Evolutionary conservation across 2,888 invertebrate genomes (phyloP).

Genomic region (Aelia acuminata): DNA sequence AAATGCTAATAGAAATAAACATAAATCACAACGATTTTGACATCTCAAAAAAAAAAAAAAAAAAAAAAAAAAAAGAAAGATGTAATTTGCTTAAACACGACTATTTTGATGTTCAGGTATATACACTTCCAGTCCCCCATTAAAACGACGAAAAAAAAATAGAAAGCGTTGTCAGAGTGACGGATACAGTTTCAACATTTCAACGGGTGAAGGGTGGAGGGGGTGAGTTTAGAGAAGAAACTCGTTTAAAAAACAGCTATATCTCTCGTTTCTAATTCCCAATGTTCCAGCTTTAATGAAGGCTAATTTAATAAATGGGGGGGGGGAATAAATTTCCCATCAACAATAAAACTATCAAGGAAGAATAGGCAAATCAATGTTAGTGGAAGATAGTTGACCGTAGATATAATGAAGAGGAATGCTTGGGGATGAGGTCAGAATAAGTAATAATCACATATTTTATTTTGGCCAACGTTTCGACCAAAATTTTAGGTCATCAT

Average conservation of each 20-base stretch:
- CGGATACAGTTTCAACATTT: not conserved
- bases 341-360: not conserved
- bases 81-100: not conserved
- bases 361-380: not conserved
- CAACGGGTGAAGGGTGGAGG: not conserved
- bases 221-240: not conserved
- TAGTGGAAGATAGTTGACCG: no score
- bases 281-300: not conserved
- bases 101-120: constrained; percentile 6
- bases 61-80: not conserved
- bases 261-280: not conserved
- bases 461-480: no score
- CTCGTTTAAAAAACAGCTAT: not conserved
- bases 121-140: not conserved
- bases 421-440: no score
- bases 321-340: no score
- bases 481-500: no score
- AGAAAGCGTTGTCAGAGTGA: constrained; percentile 16
- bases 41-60: no score
- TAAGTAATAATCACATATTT: no score
- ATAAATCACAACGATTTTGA: no score
- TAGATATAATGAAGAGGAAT: not conserved
- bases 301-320: no score
- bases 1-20: no score
- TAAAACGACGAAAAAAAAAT: constrained; percentile 16